These are phyloP conservation scores for Atrichornis clamosus DNA, from an alignment of 2,113 vertebrate species.

Conservation along the genomic window DNA sequence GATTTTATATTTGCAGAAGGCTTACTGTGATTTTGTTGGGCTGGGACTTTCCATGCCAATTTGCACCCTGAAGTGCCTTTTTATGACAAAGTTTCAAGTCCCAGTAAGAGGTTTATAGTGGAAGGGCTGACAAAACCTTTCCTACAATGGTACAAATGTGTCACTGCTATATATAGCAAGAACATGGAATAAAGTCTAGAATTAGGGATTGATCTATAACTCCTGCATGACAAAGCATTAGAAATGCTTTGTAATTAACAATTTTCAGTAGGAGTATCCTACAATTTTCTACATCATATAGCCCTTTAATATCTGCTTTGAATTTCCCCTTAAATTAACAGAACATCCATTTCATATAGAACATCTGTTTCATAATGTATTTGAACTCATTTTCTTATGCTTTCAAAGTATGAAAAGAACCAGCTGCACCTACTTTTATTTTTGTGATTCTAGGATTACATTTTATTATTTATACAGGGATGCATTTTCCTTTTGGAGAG, in stretches of 20 bases:
- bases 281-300: constrained; percentile 30
- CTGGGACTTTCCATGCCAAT: background rate
- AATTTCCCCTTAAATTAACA: constrained; percentile 55
- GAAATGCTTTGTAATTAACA: constrained; percentile 3
- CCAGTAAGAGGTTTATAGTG: background rate
- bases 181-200: background rate
- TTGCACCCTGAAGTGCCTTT: background rate
- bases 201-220: background rate
- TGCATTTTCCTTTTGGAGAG: background rate
- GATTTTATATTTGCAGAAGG: background rate
- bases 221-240: background rate
- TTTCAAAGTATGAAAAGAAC: background rate
- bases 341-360: background rate
- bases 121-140: background rate
- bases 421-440: background rate
- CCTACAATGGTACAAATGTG: background rate
- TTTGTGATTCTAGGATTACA: background rate
- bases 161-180: background rate
- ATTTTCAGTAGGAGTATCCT: constrained; percentile 7
- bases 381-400: background rate
- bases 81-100: background rate
- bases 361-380: background rate
- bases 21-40: background rate
- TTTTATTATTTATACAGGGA: background rate
- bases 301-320: constrained; percentile 45